These are phyloP conservation scores for Tetrao urogallus DNA, from an alignment of 2,113 vertebrate genomes.

Conservation along the genomic window DNA sequence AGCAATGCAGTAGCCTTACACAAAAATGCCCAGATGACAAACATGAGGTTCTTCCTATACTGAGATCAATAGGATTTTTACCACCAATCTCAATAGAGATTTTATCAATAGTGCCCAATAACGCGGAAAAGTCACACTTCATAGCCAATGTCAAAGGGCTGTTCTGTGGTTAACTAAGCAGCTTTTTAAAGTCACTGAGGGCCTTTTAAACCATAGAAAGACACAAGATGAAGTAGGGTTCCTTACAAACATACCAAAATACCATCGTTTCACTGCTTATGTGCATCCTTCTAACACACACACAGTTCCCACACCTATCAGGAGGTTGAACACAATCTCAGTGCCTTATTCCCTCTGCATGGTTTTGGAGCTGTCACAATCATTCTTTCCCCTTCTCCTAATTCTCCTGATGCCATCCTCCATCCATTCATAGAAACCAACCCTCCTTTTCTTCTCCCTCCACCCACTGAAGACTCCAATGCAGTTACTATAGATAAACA, in stretches of 20 bases:
- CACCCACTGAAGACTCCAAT: background rate
- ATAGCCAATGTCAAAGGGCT: background rate
- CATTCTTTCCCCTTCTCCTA: background rate
- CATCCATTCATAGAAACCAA: background rate
- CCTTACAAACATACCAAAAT: background rate
- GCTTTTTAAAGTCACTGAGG: background rate
- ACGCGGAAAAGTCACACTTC: slow-evolving; percentile 8
- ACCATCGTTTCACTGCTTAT: background rate
- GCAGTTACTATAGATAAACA: background rate
- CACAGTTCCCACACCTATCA: background rate
- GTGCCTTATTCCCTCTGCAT: background rate
- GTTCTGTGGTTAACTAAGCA: background rate
- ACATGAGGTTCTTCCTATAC: background rate
- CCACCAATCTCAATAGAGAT: background rate
- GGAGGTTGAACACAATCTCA: background rate
- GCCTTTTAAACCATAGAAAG: background rate
- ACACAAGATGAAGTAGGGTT: background rate
- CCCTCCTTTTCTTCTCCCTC: background rate
- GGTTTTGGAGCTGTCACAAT: background rate
- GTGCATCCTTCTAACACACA: background rate
- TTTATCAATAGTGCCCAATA: background rate
- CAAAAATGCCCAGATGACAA: background rate
- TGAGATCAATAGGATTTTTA: background rate
- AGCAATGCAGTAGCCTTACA: background rate
- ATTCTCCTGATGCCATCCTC: background rate